Evolutionary conservation across 1,140 invertebrate genomes (phyloP).

Genomic region (Arion vulgaris): DNA sequence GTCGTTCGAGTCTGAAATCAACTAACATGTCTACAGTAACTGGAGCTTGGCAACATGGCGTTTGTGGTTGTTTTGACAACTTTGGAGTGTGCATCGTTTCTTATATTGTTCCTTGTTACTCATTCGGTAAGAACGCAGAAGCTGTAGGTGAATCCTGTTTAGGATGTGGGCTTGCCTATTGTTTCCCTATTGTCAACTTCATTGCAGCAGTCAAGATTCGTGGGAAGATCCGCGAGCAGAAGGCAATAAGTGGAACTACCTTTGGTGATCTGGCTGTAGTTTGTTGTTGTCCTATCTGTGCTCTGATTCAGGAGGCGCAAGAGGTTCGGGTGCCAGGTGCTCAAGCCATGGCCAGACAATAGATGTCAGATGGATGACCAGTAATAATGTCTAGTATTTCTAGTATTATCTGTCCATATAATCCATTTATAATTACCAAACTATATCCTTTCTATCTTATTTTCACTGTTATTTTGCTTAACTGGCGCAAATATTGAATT

Average conservation of each 20-base stretch:
- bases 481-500: too few relatives aligned
- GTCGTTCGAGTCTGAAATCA: too few relatives aligned
- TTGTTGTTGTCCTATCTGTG: constrained; percentile 66
- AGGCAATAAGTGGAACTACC: constrained; percentile 63
- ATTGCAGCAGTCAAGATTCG: constrained; percentile 58
- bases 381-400: background rate
- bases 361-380: background rate
- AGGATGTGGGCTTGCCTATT: constrained; percentile 59
- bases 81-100: constrained; percentile 64
- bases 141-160: constrained; percentile 67
- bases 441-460: too few relatives aligned
- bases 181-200: constrained; percentile 60
- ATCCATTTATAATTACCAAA: too few relatives aligned
- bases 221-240: constrained; percentile 66
- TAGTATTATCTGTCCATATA: background rate
- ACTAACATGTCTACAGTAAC: too few relatives aligned
- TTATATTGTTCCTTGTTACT: constrained; percentile 69
- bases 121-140: constrained; percentile 69
- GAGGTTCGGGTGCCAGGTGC: constrained; percentile 61
- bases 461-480: too few relatives aligned
- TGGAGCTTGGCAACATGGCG: constrained; percentile 65
- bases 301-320: constrained; percentile 66
- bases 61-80: constrained; percentile 70
- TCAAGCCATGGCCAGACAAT: constrained; percentile 49
- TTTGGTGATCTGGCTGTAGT: constrained; percentile 60